Evolutionary conservation across 2,888 invertebrate species (phyloP), one percentile per base, ranked within the genome.

Genomic region (Sepiola atlantica): DNA sequence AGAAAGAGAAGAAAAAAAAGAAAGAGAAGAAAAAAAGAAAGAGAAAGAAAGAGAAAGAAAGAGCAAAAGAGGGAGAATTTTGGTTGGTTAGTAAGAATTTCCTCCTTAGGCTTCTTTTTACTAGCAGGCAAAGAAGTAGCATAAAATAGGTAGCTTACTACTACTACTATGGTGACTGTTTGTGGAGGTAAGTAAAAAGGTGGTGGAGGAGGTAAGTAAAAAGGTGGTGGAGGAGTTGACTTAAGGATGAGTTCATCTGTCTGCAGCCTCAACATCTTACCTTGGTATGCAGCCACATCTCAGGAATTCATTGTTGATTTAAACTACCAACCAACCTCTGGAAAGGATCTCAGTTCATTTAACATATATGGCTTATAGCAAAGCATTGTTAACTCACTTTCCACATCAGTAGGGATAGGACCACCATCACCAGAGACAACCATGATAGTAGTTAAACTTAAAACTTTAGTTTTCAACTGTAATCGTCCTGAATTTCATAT

Each of bases 221-320:
- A 45, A 45, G 45, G 45, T 45, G 77, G 77, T 77, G 77, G 77
- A 77, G 77, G 77, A 77, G 77, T 77, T 32, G 77, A n/a, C 77
- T 77, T 77, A 77, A 21, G 77, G 77, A 77, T 77, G 77, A 77
- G 77, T 77, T 77, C 77, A 77, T 77, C 77, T 77, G 77, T 77
- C 77, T 77, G 77, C 77, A 77, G 77, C n/a, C 77, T 77, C n/a
- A 77, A n/a, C 77, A 77, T n/a, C 77, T 77, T 77, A 77, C 77
- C 77, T 77, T 77, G 77, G 77, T 77, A 77, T 77, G 77, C 77
- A 77, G 77, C 77, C 77, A 77, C 32, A 32, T 77, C 77, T 77
- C 77, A 77, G 77, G 77, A 77, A 77, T 77, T 77, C 77, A 77
- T 77, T 77, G 77, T 77, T 77, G 77, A 77, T 77, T 77, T 77